A percentile compares a stretch with the other conserved stretches of the same genome.
phyloP scores from a whole-genome alignment of 1,140 invertebrate genomes.

The Heliconius hermathena region DNA sequence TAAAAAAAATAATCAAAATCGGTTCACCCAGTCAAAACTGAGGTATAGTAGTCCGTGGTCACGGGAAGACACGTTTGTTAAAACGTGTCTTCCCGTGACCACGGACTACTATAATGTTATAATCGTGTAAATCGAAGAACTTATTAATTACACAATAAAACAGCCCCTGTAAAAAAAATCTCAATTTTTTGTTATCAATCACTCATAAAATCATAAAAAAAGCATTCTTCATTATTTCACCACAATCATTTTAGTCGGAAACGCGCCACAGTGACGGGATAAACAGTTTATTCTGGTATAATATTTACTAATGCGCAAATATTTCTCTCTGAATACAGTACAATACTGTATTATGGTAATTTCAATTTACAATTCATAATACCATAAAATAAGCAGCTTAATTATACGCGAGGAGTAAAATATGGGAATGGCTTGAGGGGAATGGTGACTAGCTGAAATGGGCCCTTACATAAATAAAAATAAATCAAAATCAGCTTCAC shows the following conservation, averaged over 20 bases:
- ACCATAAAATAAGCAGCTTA: constrained; percentile 8
- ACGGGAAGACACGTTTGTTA: no score
- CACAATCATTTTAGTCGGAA: not conserved
- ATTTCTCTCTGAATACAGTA: constrained; percentile 14
- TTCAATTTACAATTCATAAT: constrained; percentile 31
- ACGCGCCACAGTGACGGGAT: constrained; percentile 3
- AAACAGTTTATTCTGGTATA: constrained; percentile 12
- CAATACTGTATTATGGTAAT: constrained; percentile 26
- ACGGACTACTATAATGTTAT: no score
- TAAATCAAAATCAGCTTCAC: no score
- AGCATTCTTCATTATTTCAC: not conserved
- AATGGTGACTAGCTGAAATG: not conserved
- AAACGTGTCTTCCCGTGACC: no score
- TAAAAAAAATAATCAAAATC: no score
- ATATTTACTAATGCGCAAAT: constrained; percentile 13
- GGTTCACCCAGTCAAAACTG: no score
- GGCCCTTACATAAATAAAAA: no score
- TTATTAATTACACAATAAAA: no score
- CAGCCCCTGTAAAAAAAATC: no score
- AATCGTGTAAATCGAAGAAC: no score
- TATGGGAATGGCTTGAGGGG: constrained; percentile 2
- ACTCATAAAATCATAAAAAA: not conserved
- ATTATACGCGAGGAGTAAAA: constrained; percentile 1
- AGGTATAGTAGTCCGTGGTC: no score
- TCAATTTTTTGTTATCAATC: not conserved